phyloP scores from a whole-genome alignment of 2,113 vertebrate species.

The Psilopsiagon aymara region DNA sequence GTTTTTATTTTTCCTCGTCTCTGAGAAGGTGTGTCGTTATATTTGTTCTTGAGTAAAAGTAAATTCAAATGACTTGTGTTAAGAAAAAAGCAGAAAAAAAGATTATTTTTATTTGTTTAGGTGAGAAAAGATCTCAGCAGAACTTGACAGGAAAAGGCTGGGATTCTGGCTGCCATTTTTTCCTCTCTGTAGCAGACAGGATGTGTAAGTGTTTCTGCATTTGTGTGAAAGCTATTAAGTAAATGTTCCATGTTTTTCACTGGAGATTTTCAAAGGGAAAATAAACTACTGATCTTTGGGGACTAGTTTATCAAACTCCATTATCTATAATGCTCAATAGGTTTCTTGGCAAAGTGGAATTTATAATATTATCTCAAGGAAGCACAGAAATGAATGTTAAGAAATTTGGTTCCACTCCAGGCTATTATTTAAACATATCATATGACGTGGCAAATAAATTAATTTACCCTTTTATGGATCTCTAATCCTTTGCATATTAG shows the following conservation, averaged over 20 bases:
- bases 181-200: conserved; percentile 15
- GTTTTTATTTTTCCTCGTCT: background rate
- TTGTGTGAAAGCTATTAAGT: background rate
- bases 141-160: background rate
- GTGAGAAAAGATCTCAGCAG: background rate
- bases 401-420: background rate
- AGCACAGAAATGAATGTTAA: background rate
- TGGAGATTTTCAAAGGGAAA: conserved; percentile 11
- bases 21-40: background rate
- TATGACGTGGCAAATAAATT: background rate
- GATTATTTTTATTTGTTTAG: background rate
- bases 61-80: background rate
- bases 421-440: background rate
- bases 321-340: background rate
- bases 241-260: background rate
- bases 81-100: background rate
- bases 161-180: background rate
- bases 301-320: background rate
- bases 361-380: conserved; percentile 5
- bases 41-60: background rate
- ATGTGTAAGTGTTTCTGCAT: background rate
- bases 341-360: background rate
- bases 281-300: background rate
- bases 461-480: background rate
- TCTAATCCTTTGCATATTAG: background rate